A percentile compares a stretch with the other conserved stretches of the same genome.
Evolutionary conservation across 2,113 vertebrate species (phyloP).

Genomic region (Cyanocitta stelleri): DNA sequence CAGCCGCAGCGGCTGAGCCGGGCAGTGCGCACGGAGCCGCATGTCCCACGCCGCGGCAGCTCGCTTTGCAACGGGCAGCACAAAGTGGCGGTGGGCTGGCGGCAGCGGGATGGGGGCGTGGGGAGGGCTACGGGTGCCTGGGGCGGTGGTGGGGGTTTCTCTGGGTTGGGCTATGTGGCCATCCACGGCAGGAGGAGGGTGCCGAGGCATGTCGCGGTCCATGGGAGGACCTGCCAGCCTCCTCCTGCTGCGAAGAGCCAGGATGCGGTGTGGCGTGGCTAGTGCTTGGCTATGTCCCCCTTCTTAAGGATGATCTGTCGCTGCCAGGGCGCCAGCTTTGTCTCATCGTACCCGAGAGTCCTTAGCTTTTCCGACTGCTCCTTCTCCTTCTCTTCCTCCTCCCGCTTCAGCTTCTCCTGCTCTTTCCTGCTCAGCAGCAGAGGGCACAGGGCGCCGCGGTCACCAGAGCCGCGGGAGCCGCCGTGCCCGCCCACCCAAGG

Average conservation of each 20-base stretch:
- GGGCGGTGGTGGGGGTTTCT: background rate
- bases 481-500: background rate
- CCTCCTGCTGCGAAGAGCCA: background rate
- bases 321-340: conserved; percentile 96
- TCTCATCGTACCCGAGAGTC: conserved; percentile 93
- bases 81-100: background rate
- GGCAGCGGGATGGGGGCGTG: background rate
- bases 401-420: conserved; percentile 80
- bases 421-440: conserved; percentile 76
- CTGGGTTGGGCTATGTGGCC: background rate
- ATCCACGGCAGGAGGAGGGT: background rate
- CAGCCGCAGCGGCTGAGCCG: background rate
- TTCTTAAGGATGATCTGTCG: conserved; percentile 96
- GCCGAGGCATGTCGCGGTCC: background rate
- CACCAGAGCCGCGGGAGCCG: background rate
- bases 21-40: background rate
- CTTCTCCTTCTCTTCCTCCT: conserved; percentile 83
- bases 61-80: background rate
- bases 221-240: background rate
- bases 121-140: background rate
- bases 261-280: conserved; percentile 26
- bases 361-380: conserved; percentile 89
- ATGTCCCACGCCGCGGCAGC: background rate
- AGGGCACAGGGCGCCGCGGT: background rate
- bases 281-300: conserved; percentile 92